Conservation (phyloP, 2,797 vertebrate genomes). For the Apogon hyalosoma region DNA sequence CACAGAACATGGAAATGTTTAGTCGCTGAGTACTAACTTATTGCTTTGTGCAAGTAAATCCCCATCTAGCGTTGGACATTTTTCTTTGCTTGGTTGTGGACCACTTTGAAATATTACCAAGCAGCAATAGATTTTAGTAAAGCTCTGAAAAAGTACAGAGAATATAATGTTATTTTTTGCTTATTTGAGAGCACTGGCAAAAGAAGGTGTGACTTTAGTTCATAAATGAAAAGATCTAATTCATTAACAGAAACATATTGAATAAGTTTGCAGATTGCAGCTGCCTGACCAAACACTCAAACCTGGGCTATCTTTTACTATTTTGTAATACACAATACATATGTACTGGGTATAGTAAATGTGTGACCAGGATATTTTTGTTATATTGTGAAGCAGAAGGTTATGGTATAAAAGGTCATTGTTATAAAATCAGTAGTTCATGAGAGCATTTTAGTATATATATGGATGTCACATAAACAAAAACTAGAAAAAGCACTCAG, state of each 20-base stretch:
- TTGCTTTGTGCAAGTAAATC: constrained; percentile 53
- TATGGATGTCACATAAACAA: too few relatives aligned
- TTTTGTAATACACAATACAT: too few relatives aligned
- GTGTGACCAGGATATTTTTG: too few relatives aligned
- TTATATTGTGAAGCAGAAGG: too few relatives aligned
- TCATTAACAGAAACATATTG: constrained; percentile 4
- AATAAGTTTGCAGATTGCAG: neutral
- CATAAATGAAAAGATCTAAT: constrained; percentile 42
- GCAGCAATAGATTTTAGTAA: constrained; percentile 49
- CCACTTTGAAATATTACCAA: constrained; percentile 59
- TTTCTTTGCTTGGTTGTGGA: constrained; percentile 10
- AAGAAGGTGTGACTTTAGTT: constrained; percentile 13
- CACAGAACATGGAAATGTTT: constrained; percentile 45
- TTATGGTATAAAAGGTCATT: too few relatives aligned
- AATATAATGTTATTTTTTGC: constrained; percentile 11
- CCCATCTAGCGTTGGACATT: constrained; percentile 44
- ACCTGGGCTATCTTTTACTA: too few relatives aligned
- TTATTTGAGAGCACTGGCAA: constrained; percentile 7
- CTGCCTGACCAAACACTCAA: too few relatives aligned
- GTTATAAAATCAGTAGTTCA: too few relatives aligned
- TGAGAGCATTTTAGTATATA: too few relatives aligned
- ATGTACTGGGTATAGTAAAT: too few relatives aligned
- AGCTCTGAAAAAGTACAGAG: constrained; percentile 44
- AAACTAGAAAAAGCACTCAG: too few relatives aligned
- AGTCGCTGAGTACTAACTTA: constrained; percentile 50